These are phyloP conservation scores for Phalangium opilio DNA, from an alignment of 2,888 invertebrate species.

Conservation along the genomic window DNA sequence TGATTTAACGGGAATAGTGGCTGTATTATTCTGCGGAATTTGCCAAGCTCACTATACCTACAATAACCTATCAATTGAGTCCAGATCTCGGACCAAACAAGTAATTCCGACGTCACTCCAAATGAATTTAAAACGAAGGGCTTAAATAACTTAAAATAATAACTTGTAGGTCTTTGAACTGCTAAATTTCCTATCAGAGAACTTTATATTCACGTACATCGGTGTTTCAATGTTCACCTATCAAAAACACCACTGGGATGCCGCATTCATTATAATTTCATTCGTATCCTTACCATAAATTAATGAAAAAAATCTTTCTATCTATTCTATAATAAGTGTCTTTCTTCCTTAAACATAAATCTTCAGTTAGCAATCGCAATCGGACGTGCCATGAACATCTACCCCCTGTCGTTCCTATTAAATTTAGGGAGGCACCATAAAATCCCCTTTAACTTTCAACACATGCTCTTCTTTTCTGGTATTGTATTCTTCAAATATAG, in stretches of 20 bases:
- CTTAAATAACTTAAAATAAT: too few relatives aligned
- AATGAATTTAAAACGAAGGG: too few relatives aligned
- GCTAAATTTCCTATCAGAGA: conserved; percentile 89
- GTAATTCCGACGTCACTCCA: conserved; percentile 25
- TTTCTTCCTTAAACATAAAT: conserved; percentile 22
- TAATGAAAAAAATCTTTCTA: not conserved
- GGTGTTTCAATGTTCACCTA: conserved; percentile 98
- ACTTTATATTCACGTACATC: conserved; percentile 96
- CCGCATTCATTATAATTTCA: conserved; percentile 76
- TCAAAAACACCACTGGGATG: conserved; percentile 84
- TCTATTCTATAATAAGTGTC: conserved; percentile 17
- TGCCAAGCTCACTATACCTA: conserved; percentile 99
- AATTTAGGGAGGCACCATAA: conserved; percentile 83
- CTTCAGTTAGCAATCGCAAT: conserved; percentile 69
- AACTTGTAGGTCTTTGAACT: conserved; percentile 63
- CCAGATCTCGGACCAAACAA: conserved; percentile 72
- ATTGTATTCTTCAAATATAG: too few relatives aligned
- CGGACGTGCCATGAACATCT: conserved; percentile 86
- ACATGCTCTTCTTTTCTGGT: conserved; percentile 95
- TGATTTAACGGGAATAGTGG: conserved; percentile 78
- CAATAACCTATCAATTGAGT: conserved; percentile 80
- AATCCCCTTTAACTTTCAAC: conserved; percentile 84
- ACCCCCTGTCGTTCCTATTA: conserved; percentile 78
- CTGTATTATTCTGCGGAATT: conserved; percentile 94
- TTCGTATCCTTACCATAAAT: conserved; percentile 65